Base-by-base conservation (phyloP, 2,888 invertebrate genomes). In the Brachyopa scutellaris region DNA sequence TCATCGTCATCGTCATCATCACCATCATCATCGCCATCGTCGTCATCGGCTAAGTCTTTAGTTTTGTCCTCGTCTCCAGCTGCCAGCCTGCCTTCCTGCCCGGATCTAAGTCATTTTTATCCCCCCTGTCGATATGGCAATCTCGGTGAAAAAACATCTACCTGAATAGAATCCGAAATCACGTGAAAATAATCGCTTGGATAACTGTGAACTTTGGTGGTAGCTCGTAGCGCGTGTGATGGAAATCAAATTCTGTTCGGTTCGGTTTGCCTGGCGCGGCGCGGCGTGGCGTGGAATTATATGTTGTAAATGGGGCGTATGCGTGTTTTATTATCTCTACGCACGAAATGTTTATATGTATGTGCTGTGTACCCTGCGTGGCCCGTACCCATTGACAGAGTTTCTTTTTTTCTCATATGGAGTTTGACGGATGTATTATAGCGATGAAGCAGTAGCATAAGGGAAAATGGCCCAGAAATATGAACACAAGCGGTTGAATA, bases 131-230 rank as follows among this genome's bases (percentile, higher is more conserved):
- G 62, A 55, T 62, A 45, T 55, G 53, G 62, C 72, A 72, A 62
- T 72, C 61, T 72, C 62, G 42, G 51, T 36, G 33, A 72, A 70
- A n/a, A n/a, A 82, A 70, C 42, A 55, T 77, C 59, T 62, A 77
- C 82, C 82, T 82, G 83, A 83, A 78, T 53, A 17, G 83, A 83
- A 83, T 83, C 53, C 55, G 40, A 83, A 83, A 83, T 83, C 77
- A 83, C 66, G 78, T 83, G 72, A 78, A 83, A 61, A 83, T 72
- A 76, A 76, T 82, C 80, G 77, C 51, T 59, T 64, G 64, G 57
- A 57, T 77, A 70, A 77, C 69, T 76, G 53, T 57, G 74, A 74
- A 69, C 67, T 69, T 62, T 69, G 66, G 15, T 47, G 49, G 2
- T 26, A 3, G 26, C 6, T 6, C 6, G 6, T 6, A 26, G n/a